Conservation (phyloP, 2,113 vertebrate genomes). For the Acrocephalus arundinaceus region DNA sequence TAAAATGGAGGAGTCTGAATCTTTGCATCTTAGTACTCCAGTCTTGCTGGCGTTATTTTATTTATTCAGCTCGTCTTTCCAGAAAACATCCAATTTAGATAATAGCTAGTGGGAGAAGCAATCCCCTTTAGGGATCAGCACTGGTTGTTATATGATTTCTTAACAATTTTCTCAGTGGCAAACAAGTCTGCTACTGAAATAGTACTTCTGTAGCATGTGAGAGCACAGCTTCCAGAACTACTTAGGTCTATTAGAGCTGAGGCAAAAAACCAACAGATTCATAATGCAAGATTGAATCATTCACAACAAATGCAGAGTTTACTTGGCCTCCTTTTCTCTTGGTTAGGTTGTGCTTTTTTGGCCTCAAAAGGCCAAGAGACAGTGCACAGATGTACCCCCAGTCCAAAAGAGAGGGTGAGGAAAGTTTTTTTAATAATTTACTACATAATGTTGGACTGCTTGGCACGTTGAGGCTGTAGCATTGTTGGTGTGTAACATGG, state of each 20-base stretch:
- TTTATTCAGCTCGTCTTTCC: constrained; percentile 68
- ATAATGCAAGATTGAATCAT: not conserved
- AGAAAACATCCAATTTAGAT: constrained; percentile 73
- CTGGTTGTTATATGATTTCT: constrained; percentile 63
- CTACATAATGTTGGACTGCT: not conserved
- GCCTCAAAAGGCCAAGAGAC: not conserved
- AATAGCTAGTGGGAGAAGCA: constrained; percentile 67
- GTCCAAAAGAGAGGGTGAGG: not conserved
- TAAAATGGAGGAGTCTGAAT: constrained; percentile 18
- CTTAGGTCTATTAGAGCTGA: not conserved
- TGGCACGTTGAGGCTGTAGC: not conserved
- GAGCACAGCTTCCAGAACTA: not conserved
- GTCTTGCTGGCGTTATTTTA: constrained; percentile 39
- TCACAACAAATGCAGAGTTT: not conserved
- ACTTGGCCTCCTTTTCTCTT: not conserved
- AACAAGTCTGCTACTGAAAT: constrained; percentile 42
- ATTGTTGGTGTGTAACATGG: not conserved
- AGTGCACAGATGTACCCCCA: not conserved
- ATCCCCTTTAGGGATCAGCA: constrained; percentile 65
- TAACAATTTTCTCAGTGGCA: constrained; percentile 64
- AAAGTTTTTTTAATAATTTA: not conserved
- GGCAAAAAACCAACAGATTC: not conserved
- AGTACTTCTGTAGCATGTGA: not conserved
- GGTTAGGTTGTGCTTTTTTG: not conserved
- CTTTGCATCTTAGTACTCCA: constrained; percentile 21